phyloP scores from a whole-genome alignment of 2,888 invertebrate species.

The Galerucella nymphaeae region DNA sequence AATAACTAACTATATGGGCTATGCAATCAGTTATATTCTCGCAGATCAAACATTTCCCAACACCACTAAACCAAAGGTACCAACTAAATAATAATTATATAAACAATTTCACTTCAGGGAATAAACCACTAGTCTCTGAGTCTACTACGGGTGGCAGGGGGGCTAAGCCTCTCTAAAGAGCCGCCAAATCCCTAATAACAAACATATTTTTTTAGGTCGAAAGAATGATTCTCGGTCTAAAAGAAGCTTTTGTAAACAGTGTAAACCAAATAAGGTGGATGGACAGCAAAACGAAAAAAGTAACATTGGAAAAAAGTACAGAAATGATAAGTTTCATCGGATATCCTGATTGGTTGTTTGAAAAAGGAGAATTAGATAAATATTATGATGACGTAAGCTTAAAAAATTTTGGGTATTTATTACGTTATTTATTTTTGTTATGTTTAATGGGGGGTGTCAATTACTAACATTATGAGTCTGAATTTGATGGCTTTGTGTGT shows the following conservation, averaged over 20 bases:
- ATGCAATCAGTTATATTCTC: slow-evolving; percentile 78
- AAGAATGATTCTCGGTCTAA: slow-evolving; percentile 80
- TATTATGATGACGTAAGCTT: slow-evolving; percentile 73
- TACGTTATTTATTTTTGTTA: too few relatives aligned
- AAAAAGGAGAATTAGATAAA: slow-evolving; percentile 73
- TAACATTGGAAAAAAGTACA: slow-evolving; percentile 78
- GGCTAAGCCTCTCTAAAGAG: too few relatives aligned
- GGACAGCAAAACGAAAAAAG: slow-evolving; percentile 78
- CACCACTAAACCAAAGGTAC: slow-evolving; percentile 73
- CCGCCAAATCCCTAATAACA: too few relatives aligned
- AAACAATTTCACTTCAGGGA: too few relatives aligned
- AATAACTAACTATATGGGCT: slow-evolving; percentile 81
- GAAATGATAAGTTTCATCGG: slow-evolving; percentile 82
- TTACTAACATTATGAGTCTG: too few relatives aligned
- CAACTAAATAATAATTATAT: too few relatives aligned
- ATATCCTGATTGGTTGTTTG: slow-evolving; percentile 81
- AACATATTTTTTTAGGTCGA: slow-evolving; percentile 66
- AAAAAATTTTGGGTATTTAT: background rate
- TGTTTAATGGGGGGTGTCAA: too few relatives aligned
- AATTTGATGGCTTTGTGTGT: too few relatives aligned
- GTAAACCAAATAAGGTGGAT: slow-evolving; percentile 79
- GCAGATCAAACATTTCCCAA: slow-evolving; percentile 72
- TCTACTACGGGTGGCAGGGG: too few relatives aligned
- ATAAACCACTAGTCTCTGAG: too few relatives aligned
- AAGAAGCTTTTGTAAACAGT: slow-evolving; percentile 74